Evolutionary conservation across 2,113 vertebrate species (phyloP), one percentile per base, ranked within the genome.

Genomic region (Proterorhinus semilunaris): DNA sequence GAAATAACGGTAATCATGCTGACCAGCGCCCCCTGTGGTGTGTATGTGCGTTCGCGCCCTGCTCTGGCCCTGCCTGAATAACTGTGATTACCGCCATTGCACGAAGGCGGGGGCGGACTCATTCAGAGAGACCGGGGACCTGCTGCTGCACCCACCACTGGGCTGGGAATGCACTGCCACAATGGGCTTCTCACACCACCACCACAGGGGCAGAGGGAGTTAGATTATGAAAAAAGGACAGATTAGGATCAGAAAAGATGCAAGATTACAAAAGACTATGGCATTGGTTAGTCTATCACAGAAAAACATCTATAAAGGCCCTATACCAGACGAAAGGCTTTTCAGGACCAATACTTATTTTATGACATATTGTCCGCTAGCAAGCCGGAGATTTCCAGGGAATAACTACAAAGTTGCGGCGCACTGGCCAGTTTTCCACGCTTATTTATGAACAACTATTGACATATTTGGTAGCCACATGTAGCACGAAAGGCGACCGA

Each of bases 1-100:
- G 83, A 74, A 87, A 90, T 88, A 90, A 92, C 87, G 90, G 88
- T 87, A 88, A 92, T 90, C 85, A 87, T 83, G 69, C 87, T 89
- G 75, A 89, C 76, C 91, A 80, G 62, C 66, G 68, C 66, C 46
- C 63, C 75, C 73, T 53, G 65, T 72, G 58, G 69, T 58, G 57
- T 61, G 17, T 57, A 42, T 65, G 66, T 61, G 57, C 59, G 5
- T 52, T 55, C 59, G 59, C 8, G 49, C 15, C 53, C 65, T 42
- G 55, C 45, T 57, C 13, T 17, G 76, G 73, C 57, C 57, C 47
- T 50, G 65, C 77, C 47, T 70, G 59, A 86, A 90, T 81, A 86
- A 87, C 76, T 82, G 83, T 82, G 73, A 83, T 87, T 77, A 69
- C 70, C 55, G 54, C 27, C 55, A 76, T 89, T 80, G 47, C 70